A percentile compares a stretch with the other conserved stretches of the same genome.
Conservation (phyloP, 2,888 invertebrate species). For the Noctua pronuba region DNA sequence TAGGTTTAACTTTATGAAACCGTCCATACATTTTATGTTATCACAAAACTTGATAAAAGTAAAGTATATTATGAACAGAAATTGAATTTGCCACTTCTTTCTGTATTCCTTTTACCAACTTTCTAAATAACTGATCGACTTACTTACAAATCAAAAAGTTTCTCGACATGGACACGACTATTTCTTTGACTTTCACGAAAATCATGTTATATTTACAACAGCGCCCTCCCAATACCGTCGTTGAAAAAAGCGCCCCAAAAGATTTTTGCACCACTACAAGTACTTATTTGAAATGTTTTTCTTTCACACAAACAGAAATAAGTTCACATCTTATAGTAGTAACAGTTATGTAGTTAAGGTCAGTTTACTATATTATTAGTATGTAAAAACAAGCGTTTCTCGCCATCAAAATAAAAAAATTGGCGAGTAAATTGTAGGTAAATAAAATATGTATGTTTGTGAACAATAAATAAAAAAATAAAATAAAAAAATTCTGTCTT, state of each 20-base stretch:
- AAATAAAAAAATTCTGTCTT: no score
- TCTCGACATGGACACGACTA: not conserved
- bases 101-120: conserved; percentile 17
- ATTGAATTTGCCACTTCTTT: conserved; percentile 20
- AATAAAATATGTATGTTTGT: no score
- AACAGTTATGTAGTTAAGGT: no score
- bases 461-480: no score
- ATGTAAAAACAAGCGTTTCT: no score
- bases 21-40: not conserved
- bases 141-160: not conserved
- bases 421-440: no score
- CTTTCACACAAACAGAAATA: no score
- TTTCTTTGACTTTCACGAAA: not conserved
- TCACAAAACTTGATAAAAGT: conserved; percentile 9
- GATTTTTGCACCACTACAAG: not conserved
- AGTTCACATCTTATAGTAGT: no score
- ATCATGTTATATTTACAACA: not conserved
- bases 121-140: conserved; percentile 14
- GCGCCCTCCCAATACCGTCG: not conserved
- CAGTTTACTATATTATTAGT: no score
- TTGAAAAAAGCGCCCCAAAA: not conserved
- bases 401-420: no score
- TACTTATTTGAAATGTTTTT: no score
- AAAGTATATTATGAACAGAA: conserved; percentile 10
- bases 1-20: not conserved